Percentiles rank a stretch among this genome's conserved stretches.
Conservation (phyloP, 2,797 vertebrate species). For the Ispidina picta region DNA sequence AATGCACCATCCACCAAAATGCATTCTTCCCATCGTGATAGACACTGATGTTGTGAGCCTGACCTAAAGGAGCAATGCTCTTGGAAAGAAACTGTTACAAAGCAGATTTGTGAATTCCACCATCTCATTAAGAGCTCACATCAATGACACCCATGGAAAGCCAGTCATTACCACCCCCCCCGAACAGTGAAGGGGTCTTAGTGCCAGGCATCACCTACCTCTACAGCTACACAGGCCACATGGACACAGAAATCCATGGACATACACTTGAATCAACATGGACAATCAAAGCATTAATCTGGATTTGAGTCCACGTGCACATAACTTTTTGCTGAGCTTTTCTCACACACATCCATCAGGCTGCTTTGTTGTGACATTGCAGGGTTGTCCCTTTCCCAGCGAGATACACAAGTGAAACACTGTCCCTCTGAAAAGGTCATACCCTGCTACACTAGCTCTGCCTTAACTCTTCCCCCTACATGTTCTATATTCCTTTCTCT, state of each 20-base stretch:
- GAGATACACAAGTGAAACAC: not conserved
- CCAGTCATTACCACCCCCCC: not conserved
- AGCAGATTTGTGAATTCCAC: not conserved
- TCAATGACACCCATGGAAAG: accelerated
- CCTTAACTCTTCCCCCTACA: not conserved
- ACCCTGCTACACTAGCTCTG: not conserved
- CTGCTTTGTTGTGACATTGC: not conserved
- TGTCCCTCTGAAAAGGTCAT: not conserved
- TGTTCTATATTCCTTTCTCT: not conserved
- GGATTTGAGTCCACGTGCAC: not conserved
- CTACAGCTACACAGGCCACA: not conserved
- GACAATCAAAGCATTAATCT: not conserved
- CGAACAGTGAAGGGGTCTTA: not conserved
- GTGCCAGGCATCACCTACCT: not conserved
- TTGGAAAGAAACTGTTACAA: not conserved
- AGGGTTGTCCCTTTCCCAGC: not conserved
- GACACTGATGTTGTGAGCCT: not conserved
- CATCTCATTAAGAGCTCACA: not conserved
- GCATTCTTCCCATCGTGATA: not conserved
- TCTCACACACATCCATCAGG: accelerated
- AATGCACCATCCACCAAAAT: not conserved
- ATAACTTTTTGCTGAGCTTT: not conserved
- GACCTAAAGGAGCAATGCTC: slow-evolving; percentile 7
- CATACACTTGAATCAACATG: not conserved
- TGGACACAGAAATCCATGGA: accelerated